Conservation (phyloP, 2,113 vertebrate species). For the Chamaea fasciata region DNA sequence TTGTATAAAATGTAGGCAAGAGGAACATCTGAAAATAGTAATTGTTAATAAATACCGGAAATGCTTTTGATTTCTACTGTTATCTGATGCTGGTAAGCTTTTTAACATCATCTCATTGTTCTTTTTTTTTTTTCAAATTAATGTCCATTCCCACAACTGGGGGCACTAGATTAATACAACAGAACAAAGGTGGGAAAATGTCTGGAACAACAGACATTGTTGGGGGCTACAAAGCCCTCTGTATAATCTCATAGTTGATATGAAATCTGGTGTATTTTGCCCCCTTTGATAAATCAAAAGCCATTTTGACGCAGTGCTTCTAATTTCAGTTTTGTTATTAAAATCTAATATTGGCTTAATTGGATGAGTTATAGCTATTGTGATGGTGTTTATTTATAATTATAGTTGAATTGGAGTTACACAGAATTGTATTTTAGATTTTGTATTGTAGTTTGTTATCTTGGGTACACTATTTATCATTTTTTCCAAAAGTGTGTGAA, state of each 20-base stretch:
- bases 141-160: neutral
- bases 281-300: neutral
- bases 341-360: neutral
- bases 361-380: neutral
- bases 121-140: neutral
- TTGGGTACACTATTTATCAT: neutral
- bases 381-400: neutral
- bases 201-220: neutral
- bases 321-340: neutral
- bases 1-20: neutral
- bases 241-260: neutral
- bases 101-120: neutral
- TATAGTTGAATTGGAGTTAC: neutral
- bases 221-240: neutral
- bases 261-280: neutral
- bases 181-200: neutral
- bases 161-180: neutral
- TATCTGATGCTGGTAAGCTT: neutral
- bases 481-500: neutral
- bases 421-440: neutral
- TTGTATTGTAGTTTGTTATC: neutral
- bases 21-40: neutral
- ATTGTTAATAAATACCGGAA: neutral
- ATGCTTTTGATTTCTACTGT: neutral
- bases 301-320: neutral